Evolutionary conservation across 2,113 vertebrate genomes (phyloP).

Genomic region (Morone chrysops): DNA sequence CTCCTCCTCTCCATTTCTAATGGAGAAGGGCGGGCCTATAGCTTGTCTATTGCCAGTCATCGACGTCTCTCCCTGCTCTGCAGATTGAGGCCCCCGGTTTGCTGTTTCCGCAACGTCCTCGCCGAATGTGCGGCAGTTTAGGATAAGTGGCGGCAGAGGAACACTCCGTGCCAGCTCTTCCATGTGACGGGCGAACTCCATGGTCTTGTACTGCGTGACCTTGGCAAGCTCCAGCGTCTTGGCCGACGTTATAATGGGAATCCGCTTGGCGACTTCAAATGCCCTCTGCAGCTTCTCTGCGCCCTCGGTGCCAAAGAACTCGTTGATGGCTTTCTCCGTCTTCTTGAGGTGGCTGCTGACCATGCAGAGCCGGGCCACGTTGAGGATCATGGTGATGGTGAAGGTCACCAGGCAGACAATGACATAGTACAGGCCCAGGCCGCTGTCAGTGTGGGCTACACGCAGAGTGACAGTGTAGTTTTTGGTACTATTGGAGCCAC

Average conservation of each 20-base stretch:
- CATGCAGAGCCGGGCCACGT: constrained; percentile 93
- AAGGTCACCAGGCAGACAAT: constrained; percentile 93
- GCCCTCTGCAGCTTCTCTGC: constrained; percentile 96
- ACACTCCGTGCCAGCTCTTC: constrained; percentile 95
- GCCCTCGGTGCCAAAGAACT: constrained; percentile 95
- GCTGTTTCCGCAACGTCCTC: constrained; percentile 86
- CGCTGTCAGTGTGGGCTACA: constrained; percentile 89
- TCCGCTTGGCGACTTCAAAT: constrained; percentile 95
- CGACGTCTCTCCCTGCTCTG: constrained; percentile 50
- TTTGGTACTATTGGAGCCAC: constrained; percentile 24
- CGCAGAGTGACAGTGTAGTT: constrained; percentile 91
- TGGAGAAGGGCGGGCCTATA: neutral
- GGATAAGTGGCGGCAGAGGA: constrained; percentile 93
- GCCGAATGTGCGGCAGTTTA: constrained; percentile 87
- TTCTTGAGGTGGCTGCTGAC: constrained; percentile 95
- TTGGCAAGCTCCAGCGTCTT: constrained; percentile 95
- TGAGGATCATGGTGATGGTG: constrained; percentile 91
- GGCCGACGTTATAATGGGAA: constrained; percentile 94
- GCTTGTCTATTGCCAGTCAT: constrained; percentile 63
- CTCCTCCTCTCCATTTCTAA: neutral
- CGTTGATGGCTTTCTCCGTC: constrained; percentile 94
- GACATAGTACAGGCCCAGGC: constrained; percentile 94
- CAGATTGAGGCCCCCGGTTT: constrained; percentile 52
- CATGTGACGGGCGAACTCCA: constrained; percentile 95
- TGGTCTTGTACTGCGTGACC: constrained; percentile 91